These are phyloP conservation scores for Diphyllodes magnificus DNA, from an alignment of 2,113 vertebrate species.

Conservation along the genomic window DNA sequence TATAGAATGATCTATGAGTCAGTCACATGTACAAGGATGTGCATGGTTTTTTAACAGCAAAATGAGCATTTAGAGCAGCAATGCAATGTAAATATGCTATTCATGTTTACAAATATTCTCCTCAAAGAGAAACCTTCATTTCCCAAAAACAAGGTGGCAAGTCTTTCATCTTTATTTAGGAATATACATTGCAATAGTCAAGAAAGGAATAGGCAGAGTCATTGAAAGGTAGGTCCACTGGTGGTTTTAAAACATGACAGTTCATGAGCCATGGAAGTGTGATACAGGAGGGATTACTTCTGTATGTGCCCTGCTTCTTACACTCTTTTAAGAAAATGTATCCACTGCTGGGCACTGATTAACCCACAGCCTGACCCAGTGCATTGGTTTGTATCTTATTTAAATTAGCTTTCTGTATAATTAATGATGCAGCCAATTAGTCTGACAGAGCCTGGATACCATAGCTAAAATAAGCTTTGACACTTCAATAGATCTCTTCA, in stretches of 20 bases:
- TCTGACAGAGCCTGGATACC: background rate
- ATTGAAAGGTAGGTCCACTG: background rate
- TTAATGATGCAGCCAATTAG: slow-evolving; percentile 16
- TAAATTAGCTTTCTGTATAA: slow-evolving; percentile 42
- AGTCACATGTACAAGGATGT: background rate
- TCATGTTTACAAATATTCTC: background rate
- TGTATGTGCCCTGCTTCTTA: background rate
- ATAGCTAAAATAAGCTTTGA: background rate
- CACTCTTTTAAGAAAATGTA: background rate
- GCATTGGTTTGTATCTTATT: slow-evolving; percentile 10
- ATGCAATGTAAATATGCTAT: background rate
- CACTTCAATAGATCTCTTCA: background rate
- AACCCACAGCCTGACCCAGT: background rate
- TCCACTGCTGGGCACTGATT: background rate
- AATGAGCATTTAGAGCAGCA: background rate
- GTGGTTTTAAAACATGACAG: background rate
- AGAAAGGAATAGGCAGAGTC: background rate
- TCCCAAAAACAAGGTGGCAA: background rate
- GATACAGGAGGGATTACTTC: rapidly evolving
- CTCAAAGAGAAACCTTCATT: background rate
- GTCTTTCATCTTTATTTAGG: background rate
- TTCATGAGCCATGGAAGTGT: background rate
- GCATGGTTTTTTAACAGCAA: background rate
- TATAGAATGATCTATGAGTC: background rate
- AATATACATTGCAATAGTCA: background rate